Base-by-base conservation (phyloP, 2,797 vertebrate species). In the Crossoptilon crossoptilon region DNA sequence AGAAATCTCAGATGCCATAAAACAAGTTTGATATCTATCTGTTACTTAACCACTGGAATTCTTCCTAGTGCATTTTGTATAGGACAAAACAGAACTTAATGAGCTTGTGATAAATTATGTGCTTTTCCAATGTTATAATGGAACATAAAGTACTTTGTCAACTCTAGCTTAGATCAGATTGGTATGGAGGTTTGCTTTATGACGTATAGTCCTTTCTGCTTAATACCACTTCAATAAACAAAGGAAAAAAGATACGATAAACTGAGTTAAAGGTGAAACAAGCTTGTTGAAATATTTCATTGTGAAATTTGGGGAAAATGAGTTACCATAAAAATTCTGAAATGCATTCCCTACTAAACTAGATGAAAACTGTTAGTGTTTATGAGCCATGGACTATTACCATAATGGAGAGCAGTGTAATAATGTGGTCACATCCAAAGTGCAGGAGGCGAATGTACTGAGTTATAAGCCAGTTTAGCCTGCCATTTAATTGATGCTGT, bases 281-380 rank as follows among this genome's bases (percentile, higher is more conserved):
- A 11, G 26, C 24, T 64, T 71, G 6, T 60, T 80, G 41, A 0
- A 1, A 0, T 74, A 58, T 59, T 62, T 51, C 4, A 23, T 0
- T 33, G 10, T 90, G 66, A 80, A 68, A 71, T 49, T 29, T 74
- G 33, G 22, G 18, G 29, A 75, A 26, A 13, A 2, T 22, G 10
- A 87, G 51, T 84, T 35, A 35, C 11, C 11, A 31, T 43, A 87
- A 14, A 48, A 29, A 82, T 79, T 87, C 24, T 63, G 76, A 91
- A 84, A 49, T 62, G 3, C 69, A 35, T 87, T 91, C 14, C 17
- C 58, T 43, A 59, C n/a, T 75, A 53, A 81, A 33, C 8, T 68
- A 41, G 66, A 8, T 77, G n/a, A 56, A 56, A 91, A 60, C 5
- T 41, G 10, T 53, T 53, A 16, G 23, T 59, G 33, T 73, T 90